Evolutionary conservation across 2,113 vertebrate genomes (phyloP), one percentile per base, ranked within the genome.

Genomic region (Furnarius figulus): DNA sequence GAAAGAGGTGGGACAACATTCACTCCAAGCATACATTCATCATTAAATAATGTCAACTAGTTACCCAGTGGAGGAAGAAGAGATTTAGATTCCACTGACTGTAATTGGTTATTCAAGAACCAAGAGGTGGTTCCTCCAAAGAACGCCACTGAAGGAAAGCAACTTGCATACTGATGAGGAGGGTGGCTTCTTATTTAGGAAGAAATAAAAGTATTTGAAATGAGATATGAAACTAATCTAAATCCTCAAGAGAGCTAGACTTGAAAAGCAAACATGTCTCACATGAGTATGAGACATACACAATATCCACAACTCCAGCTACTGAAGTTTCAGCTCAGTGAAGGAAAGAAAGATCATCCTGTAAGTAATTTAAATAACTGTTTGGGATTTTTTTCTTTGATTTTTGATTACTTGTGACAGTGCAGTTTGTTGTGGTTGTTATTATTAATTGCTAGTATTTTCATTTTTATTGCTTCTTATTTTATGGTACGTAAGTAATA

Each of bases 91-190:
- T 71, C 63, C 33, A 33, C 14, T 52, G 30, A 20, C 40, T 42
- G 15, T 33, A 52, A 55, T 7, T 0, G 0, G 8, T 37, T n/a
- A 33, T 53, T 68, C 73, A 40, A 33, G 28, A 58, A 33, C 21
- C 11, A 49, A 59, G 18, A 53, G 8, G 10, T 68, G 12, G 5
- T 30, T 74, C 15, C 31, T 42, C 14, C 3, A 19, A 87, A 73
- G 16, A 58, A 28, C 14, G 2, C 7, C 12, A 58, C 1, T 6
- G 12, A 56, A 72, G 9, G 10, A 13, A 75, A 90, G n/a, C 2
- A 35, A 14, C 21, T 73, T 37, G 12, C 23, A 42, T 66, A 82
- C 15, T 24, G 12, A 56, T 52, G 23, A 77, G 68, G 8, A 63
- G 4, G 1, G 2, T 47, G 3, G 5, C 27, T 71, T 93, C 49